Conservation (phyloP, 2,113 vertebrate genomes). For the Symphodus melops region DNA sequence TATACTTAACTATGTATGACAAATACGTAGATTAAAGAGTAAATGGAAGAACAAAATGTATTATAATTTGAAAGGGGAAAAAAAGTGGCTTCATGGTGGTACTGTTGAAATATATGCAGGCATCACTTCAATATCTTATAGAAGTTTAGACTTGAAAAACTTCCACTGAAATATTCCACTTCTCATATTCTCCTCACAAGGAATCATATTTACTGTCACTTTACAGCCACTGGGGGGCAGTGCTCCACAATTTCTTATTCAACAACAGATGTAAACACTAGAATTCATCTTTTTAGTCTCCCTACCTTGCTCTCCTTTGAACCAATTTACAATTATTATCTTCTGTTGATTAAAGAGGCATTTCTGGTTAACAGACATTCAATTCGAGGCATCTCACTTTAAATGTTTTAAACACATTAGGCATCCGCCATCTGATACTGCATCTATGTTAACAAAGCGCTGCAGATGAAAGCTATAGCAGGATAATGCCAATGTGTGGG, state of each 20-base stretch:
- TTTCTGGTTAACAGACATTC: background rate
- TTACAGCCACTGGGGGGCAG: conserved; percentile 52
- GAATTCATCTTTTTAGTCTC: background rate
- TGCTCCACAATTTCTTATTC: background rate
- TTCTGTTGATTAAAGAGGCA: background rate
- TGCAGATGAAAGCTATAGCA: background rate
- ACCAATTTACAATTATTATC: background rate
- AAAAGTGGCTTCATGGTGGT: too few species aligned
- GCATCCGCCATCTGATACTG: background rate
- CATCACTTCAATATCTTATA: too few species aligned
- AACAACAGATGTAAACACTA: background rate
- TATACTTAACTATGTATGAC: too few species aligned
- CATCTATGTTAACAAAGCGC: background rate
- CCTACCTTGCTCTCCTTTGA: background rate
- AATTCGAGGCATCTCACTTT: background rate
- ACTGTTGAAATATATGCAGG: too few species aligned
- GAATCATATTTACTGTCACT: background rate
- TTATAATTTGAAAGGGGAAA: too few species aligned
- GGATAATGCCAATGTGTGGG: conserved; percentile 42
- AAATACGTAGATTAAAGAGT: too few species aligned
- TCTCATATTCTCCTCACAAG: background rate
- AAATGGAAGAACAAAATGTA: too few species aligned
- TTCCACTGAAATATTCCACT: background rate
- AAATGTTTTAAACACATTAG: background rate
- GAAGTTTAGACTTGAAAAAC: background rate